Conservation (phyloP, 2,113 vertebrate species). For the Trochalopteron elliotii region DNA sequence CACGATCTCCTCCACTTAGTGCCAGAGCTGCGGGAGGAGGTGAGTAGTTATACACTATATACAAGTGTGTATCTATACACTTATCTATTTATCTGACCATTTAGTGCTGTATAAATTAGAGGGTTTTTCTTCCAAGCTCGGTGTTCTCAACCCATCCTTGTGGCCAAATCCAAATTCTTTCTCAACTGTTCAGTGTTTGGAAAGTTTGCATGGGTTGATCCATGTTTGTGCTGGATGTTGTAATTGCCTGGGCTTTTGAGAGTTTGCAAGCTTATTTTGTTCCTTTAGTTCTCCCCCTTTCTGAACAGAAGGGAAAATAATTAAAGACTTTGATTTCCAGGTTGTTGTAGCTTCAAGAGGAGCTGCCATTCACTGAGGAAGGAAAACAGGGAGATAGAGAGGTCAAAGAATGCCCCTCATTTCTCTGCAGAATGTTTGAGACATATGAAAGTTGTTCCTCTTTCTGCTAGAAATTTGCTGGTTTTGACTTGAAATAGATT, state of each 20-base stretch:
- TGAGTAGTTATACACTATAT: neutral
- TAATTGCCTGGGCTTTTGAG: neutral
- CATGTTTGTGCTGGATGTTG: neutral
- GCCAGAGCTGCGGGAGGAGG: neutral
- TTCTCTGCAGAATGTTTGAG: neutral
- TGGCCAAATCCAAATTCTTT: neutral
- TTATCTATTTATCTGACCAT: neutral
- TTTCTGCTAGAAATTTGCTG: neutral
- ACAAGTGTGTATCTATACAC: too few species aligned
- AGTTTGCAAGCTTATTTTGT: neutral
- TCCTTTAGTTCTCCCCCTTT: neutral
- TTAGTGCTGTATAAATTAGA: neutral
- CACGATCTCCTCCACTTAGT: neutral
- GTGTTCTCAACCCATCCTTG: neutral
- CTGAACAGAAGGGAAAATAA: neutral
- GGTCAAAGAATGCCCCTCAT: neutral
- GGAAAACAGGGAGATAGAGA: neutral
- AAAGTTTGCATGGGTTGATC: too few species aligned
- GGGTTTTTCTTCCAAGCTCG: neutral
- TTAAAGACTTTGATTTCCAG: neutral
- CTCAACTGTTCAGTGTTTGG: neutral
- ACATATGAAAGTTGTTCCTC: neutral
- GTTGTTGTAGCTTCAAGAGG: neutral
- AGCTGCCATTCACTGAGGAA: neutral
- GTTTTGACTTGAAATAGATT: neutral